phyloP scores from a whole-genome alignment of 2,888 invertebrate genomes.

The Megastigmus dorsalis region DNA sequence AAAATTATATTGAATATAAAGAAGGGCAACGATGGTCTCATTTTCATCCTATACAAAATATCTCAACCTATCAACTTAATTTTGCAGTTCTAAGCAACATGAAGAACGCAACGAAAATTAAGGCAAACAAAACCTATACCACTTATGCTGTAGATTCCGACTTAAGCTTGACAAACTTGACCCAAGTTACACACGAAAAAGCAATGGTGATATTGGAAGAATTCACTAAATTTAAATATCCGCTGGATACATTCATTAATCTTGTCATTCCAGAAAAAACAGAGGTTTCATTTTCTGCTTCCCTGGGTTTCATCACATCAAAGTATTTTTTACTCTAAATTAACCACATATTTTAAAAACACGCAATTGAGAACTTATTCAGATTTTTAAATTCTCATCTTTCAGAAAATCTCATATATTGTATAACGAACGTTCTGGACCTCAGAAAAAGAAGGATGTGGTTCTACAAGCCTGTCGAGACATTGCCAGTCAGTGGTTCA shows the following conservation, averaged over 20 bases:
- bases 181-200: slow-evolving; percentile 34
- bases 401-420: slow-evolving; percentile 29
- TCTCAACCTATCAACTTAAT: slow-evolving; percentile 50
- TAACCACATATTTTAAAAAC: not conserved
- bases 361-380: not conserved
- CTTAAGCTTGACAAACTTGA: slow-evolving; percentile 35
- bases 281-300: slow-evolving; percentile 29
- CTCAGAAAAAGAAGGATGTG: slow-evolving; percentile 42
- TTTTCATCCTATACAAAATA: slow-evolving; percentile 34
- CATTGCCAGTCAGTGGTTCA: slow-evolving; percentile 48
- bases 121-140: slow-evolving; percentile 37
- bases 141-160: slow-evolving; percentile 20
- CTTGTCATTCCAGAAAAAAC: slow-evolving; percentile 41
- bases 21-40: slow-evolving; percentile 50
- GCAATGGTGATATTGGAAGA: slow-evolving; percentile 45
- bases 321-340: slow-evolving; percentile 47
- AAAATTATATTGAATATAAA: slow-evolving; percentile 38
- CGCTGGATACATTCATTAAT: slow-evolving; percentile 38
- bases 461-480: slow-evolving; percentile 29
- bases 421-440: slow-evolving; percentile 28
- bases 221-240: slow-evolving; percentile 40
- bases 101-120: slow-evolving; percentile 31
- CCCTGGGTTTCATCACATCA: slow-evolving; percentile 45
- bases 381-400: not conserved
- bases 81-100: slow-evolving; percentile 45